Percentiles rank a stretch among this genome's conserved stretches.
Conservation (phyloP, 2,113 vertebrate genomes). For the Stegostoma tigrinum region DNA sequence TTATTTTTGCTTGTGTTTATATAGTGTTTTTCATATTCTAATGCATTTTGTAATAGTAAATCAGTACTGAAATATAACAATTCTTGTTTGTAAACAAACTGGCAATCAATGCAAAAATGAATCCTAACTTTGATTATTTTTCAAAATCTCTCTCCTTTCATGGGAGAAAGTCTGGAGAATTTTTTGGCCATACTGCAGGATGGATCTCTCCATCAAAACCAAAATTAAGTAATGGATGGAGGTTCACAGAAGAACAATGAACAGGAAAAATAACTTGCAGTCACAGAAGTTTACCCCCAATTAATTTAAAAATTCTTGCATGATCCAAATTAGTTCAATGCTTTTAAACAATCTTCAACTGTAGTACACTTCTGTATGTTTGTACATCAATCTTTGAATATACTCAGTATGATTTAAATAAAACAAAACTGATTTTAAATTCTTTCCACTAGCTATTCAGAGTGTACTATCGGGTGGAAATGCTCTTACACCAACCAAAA, state of each 20-base stretch:
- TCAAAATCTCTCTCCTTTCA: not conserved
- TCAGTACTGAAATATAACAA: not conserved
- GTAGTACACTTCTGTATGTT: not conserved
- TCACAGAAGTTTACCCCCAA: not conserved
- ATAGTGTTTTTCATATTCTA: not conserved
- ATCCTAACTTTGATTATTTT: not conserved
- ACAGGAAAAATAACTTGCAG: not conserved
- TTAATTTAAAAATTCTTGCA: not conserved
- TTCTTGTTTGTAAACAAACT: not conserved
- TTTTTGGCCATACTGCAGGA: not conserved
- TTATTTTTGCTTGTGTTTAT: not conserved
- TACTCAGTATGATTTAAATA: not conserved
- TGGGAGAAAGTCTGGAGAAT: not conserved
- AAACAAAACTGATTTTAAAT: conserved; percentile 39
- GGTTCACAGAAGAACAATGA: not conserved
- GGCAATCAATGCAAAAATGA: not conserved
- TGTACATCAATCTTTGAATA: not conserved
- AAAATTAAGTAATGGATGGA: not conserved
- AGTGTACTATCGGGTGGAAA: conserved; percentile 86
- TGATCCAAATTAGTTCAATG: not conserved
- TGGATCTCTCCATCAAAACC: not conserved
- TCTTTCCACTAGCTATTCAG: conserved; percentile 67
- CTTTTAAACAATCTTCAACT: not conserved
- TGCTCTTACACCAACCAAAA: conserved; percentile 72
- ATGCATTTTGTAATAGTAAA: not conserved